phyloP scores from a whole-genome alignment of 2,113 vertebrate genomes.

The Calyptomena viridis region DNA sequence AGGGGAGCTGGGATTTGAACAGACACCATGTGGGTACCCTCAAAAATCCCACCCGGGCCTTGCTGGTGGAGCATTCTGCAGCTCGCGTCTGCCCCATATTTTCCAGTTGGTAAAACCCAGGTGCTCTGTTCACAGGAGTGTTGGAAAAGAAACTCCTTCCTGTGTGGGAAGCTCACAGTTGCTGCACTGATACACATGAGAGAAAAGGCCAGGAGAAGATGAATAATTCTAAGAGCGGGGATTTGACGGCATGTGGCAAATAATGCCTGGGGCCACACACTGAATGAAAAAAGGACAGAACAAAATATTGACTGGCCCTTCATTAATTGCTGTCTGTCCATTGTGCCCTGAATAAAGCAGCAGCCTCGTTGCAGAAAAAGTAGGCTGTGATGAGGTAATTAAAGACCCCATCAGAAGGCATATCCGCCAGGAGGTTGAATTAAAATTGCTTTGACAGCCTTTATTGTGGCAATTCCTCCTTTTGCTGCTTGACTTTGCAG shows the following conservation, averaged over 20 bases:
- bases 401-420: slow-evolving; percentile 40
- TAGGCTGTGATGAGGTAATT: slow-evolving; percentile 59
- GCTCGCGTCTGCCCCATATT: background rate
- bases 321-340: background rate
- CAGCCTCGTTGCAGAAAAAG: slow-evolving; percentile 37
- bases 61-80: background rate
- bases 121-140: background rate
- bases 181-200: background rate
- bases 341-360: slow-evolving; percentile 11
- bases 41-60: background rate
- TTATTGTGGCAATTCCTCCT: slow-evolving; percentile 43
- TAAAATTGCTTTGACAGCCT: slow-evolving; percentile 54
- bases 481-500: slow-evolving; percentile 36
- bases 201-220: background rate
- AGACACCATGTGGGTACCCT: background rate
- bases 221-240: background rate
- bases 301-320: slow-evolving; percentile 48
- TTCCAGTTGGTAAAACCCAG: background rate
- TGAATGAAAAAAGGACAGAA: background rate
- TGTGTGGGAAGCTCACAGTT: background rate
- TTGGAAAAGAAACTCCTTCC: background rate
- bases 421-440: slow-evolving; percentile 38
- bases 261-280: background rate
- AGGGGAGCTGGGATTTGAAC: background rate
- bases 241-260: slow-evolving; percentile 6